These are phyloP conservation scores for Cacoxenus indagator DNA, from an alignment of 2,888 invertebrate genomes.

Conservation along the genomic window DNA sequence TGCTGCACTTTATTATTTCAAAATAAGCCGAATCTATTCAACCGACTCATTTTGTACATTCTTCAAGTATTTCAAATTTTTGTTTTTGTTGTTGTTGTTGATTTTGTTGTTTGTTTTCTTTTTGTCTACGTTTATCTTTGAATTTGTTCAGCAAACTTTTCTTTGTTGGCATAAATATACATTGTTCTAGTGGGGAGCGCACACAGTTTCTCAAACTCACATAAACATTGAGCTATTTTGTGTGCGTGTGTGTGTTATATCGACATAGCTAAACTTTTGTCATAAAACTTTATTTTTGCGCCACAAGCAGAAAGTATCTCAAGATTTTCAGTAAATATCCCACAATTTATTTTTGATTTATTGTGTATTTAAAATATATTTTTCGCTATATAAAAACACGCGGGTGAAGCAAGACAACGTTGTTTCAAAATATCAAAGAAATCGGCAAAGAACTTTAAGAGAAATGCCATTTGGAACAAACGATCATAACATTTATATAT, in stretches of 20 bases:
- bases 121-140: conserved; percentile 45
- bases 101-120: conserved; percentile 31
- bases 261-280: conserved; percentile 7
- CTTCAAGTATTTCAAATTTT: neutral
- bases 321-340: neutral
- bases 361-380: too few species aligned
- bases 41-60: neutral
- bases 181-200: too few species aligned
- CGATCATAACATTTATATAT: too few species aligned
- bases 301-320: neutral
- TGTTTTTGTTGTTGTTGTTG: conserved; percentile 23
- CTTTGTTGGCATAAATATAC: conserved; percentile 7
- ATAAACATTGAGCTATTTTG: too few species aligned
- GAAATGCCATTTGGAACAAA: too few species aligned
- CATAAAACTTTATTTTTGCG: conserved; percentile 8
- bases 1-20: conserved; percentile 57
- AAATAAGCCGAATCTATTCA: conserved; percentile 37
- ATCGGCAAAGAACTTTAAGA: too few species aligned
- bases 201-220: too few species aligned
- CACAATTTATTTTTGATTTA: neutral
- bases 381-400: too few species aligned
- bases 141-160: conserved; percentile 45
- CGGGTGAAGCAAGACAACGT: too few species aligned
- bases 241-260: conserved; percentile 23
- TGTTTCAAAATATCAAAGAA: too few species aligned